Percentiles rank a stretch among this genome's conserved stretches.
Evolutionary conservation across 2,888 invertebrate genomes (phyloP).

Genomic region (Lepidocyrtinus sp.): DNA sequence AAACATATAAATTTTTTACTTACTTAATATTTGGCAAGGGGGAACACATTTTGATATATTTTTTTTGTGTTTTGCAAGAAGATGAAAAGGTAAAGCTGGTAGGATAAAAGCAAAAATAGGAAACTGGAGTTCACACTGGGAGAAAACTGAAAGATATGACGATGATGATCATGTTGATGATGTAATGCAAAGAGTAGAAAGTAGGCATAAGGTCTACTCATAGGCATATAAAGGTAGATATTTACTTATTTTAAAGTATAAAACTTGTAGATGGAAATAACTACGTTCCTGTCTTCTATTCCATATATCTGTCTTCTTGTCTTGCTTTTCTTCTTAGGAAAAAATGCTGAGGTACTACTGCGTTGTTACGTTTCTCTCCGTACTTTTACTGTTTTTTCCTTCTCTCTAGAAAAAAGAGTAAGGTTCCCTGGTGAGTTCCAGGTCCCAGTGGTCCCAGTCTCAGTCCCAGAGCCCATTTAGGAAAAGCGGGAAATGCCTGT

Average conservation of each 20-base stretch:
- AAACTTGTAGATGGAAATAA: background rate
- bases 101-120: conserved; percentile 42
- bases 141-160: conserved; percentile 44
- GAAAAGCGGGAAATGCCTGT: conserved; percentile 69
- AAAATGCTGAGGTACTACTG: background rate
- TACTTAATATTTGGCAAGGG: background rate
- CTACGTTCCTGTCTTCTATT: conserved; percentile 9
- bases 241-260: background rate
- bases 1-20: background rate
- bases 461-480: conserved; percentile 70
- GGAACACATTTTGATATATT: conserved; percentile 8
- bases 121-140: conserved; percentile 37
- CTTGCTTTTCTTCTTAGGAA: conserved; percentile 2
- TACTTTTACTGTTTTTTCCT: conserved; percentile 37
- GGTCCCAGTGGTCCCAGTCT: conserved; percentile 58
- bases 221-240: too few species aligned
- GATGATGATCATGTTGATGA: conserved; percentile 23
- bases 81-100: conserved; percentile 38
- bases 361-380: background rate
- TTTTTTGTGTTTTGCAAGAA: background rate
- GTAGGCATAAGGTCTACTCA: too few species aligned
- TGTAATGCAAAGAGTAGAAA: conserved; percentile 1
- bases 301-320: background rate
- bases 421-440: conserved; percentile 66
- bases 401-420: conserved; percentile 66